Percentiles rank a stretch among this genome's conserved stretches.
Evolutionary conservation across 1,140 invertebrate species (phyloP).

Genomic region (Prorops nasuta): DNA sequence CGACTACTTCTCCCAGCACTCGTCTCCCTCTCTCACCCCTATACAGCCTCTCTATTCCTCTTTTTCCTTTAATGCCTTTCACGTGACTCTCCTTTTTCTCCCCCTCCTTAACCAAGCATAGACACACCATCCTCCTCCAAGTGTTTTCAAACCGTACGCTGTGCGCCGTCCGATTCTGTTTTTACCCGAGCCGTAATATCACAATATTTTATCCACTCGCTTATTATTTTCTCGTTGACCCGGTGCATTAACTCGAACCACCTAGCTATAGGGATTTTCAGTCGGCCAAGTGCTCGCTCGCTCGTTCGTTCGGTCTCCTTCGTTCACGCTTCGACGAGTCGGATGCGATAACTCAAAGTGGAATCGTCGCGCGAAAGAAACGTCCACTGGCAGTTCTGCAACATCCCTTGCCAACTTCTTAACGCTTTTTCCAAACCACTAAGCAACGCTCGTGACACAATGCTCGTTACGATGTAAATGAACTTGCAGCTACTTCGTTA

Average conservation of each 20-base stretch:
- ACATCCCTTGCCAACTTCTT: too few relatives aligned
- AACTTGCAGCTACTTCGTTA: too few relatives aligned
- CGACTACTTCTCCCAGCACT: slow-evolving; percentile 2
- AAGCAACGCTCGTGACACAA: too few relatives aligned
- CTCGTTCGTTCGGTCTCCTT: too few relatives aligned
- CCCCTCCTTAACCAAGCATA: slow-evolving; percentile 10
- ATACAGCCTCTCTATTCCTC: slow-evolving; percentile 20
- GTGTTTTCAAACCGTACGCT: slow-evolving; percentile 6
- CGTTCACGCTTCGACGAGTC: too few relatives aligned
- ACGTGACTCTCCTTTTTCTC: slow-evolving; percentile 7
- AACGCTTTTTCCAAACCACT: too few relatives aligned
- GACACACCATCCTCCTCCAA: background rate
- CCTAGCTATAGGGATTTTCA: background rate
- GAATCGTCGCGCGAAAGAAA: too few relatives aligned
- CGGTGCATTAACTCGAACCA: slow-evolving; percentile 2
- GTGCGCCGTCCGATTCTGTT: slow-evolving; percentile 17
- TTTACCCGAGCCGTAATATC: slow-evolving; percentile 27
- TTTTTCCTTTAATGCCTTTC: slow-evolving; percentile 12
- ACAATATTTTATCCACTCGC: slow-evolving; percentile 27
- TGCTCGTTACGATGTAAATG: too few relatives aligned
- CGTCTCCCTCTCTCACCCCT: slow-evolving; percentile 7
- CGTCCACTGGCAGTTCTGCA: too few relatives aligned
- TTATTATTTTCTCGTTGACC: slow-evolving; percentile 25
- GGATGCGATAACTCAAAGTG: too few relatives aligned
- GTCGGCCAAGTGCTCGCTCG: slow-evolving; percentile 11